phyloP scores from a whole-genome alignment of 2,888 invertebrate species.

The Julus scandinavius region DNA sequence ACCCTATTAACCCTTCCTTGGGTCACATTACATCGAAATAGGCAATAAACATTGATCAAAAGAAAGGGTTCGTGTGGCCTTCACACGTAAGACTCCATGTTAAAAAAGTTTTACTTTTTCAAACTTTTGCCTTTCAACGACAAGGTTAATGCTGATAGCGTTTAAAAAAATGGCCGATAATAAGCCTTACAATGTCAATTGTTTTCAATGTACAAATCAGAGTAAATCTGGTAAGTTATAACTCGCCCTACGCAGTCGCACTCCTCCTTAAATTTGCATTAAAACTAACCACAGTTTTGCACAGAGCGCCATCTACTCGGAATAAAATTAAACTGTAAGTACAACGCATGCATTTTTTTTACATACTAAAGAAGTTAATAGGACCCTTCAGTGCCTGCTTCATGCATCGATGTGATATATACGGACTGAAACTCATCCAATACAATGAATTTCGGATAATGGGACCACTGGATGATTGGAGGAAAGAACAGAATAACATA shows the following conservation, averaged over 20 bases:
- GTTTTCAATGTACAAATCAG: background rate
- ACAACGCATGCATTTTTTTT: slow-evolving; percentile 17
- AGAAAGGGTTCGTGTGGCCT: slow-evolving; percentile 35
- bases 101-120: background rate
- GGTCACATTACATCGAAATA: slow-evolving; percentile 25
- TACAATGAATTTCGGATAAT: too few species aligned
- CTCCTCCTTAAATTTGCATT: slow-evolving; percentile 34
- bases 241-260: background rate
- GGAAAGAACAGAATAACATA: too few species aligned
- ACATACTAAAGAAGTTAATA: background rate
- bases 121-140: background rate
- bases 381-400: background rate
- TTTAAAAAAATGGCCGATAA: background rate
- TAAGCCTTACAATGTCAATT: background rate
- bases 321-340: slow-evolving; percentile 40
- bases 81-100: background rate
- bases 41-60: slow-evolving; percentile 38
- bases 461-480: too few species aligned
- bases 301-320: slow-evolving; percentile 22
- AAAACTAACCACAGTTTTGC: background rate
- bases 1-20: slow-evolving; percentile 29
- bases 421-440: too few species aligned
- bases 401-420: background rate
- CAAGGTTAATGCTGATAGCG: slow-evolving; percentile 14
- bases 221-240: background rate